These are phyloP conservation scores for Spodoptera frugiperda DNA, from an alignment of 1,140 invertebrate species.

Conservation along the genomic window DNA sequence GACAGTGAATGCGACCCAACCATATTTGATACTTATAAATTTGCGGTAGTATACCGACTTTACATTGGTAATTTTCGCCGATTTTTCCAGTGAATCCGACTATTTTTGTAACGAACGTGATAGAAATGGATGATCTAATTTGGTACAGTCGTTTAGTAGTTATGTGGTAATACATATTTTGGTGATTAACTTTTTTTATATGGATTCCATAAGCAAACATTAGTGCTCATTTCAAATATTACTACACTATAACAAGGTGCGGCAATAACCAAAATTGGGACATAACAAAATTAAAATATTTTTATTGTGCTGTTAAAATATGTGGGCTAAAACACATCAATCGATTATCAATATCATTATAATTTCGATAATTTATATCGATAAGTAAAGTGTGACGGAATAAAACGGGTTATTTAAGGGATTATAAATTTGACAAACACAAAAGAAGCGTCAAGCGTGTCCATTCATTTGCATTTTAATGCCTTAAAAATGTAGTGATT, in stretches of 20 bases:
- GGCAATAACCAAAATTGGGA: not conserved
- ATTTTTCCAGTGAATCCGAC: too few species aligned
- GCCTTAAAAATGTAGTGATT: constrained; percentile 37
- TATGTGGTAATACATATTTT: too few species aligned
- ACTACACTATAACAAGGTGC: constrained; percentile 17
- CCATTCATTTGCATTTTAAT: constrained; percentile 44
- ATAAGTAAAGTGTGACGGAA: constrained; percentile 26
- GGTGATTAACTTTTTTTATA: not conserved
- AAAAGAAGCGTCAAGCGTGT: constrained; percentile 45
- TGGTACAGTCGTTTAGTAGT: too few species aligned
- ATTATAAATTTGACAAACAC: constrained; percentile 35
- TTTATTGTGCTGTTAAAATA: not conserved
- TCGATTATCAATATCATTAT: constrained; percentile 25
- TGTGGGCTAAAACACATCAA: constrained; percentile 24
- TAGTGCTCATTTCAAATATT: constrained; percentile 9
- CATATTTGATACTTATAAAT: constrained; percentile 36
- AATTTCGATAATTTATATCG: constrained; percentile 34
- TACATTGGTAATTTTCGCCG: too few species aligned
- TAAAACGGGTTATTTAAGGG: constrained; percentile 40
- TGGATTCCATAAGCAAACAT: not conserved
- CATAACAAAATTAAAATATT: constrained; percentile 31
- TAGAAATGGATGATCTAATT: too few species aligned
- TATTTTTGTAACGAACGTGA: too few species aligned
- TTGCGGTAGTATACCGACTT: too few species aligned
- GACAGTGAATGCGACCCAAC: constrained; percentile 10